phyloP scores from a whole-genome alignment of 2,797 vertebrate species.

The Semotilus atromaculatus region DNA sequence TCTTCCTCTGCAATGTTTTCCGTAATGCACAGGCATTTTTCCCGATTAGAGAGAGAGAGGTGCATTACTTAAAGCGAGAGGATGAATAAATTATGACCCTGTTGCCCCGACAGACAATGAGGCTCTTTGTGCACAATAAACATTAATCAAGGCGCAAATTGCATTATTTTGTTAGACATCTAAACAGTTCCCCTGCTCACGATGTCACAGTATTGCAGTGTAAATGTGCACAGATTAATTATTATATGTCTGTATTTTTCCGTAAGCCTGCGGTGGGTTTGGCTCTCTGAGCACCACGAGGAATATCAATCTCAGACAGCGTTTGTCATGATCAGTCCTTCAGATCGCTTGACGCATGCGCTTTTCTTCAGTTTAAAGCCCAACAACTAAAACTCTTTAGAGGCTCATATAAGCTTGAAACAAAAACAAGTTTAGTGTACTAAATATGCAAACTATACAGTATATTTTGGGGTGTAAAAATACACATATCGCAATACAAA shows the following conservation, averaged over 20 bases:
- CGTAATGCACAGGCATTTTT: constrained; percentile 8
- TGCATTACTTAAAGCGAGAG: constrained; percentile 24
- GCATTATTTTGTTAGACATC: constrained; percentile 27
- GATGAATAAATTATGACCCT: constrained; percentile 34
- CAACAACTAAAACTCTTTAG: not conserved
- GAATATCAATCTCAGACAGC: constrained; percentile 15
- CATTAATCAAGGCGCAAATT: constrained; percentile 25
- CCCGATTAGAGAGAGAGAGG: not conserved
- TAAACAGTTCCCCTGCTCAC: not conserved
- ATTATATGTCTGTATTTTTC: constrained; percentile 26
- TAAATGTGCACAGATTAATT: constrained; percentile 35
- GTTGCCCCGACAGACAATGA: constrained; percentile 5
- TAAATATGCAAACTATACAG: not conserved
- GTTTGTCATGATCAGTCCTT: constrained; percentile 5
- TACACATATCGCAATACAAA: too few species aligned
- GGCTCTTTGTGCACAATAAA: constrained; percentile 27
- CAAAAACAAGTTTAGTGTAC: not conserved
- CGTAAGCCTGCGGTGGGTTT: constrained; percentile 14
- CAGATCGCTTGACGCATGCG: not conserved
- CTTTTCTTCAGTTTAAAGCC: not conserved
- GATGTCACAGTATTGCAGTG: not conserved
- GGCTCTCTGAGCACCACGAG: constrained; percentile 5
- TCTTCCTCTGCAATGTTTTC: not conserved
- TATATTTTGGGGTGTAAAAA: too few species aligned
- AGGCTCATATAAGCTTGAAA: not conserved